Evolutionary conservation across 2,113 vertebrate species (phyloP).

Genomic region (Ictalurus furcatus): DNA sequence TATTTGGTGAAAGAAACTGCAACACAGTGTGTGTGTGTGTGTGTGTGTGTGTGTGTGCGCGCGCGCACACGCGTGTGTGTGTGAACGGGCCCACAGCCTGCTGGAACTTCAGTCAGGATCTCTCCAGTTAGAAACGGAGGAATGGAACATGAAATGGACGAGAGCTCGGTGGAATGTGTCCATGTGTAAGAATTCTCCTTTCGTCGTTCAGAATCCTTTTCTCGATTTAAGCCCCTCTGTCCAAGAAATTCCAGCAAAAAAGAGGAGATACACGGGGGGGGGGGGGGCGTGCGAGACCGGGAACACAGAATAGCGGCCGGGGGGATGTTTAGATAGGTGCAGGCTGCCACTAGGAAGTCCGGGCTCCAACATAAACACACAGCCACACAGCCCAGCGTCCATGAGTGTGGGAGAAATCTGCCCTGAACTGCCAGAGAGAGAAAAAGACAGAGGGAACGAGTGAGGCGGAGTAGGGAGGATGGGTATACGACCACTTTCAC

Average conservation of each 20-base stretch:
- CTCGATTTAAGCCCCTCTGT: conserved; percentile 13
- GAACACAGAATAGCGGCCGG: conserved; percentile 75
- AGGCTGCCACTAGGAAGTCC: conserved; percentile 84
- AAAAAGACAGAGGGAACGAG: conserved; percentile 59
- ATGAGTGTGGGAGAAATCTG: conserved; percentile 82
- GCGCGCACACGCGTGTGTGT: neutral
- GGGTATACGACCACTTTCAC: conserved; percentile 74
- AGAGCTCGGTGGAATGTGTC: conserved; percentile 41
- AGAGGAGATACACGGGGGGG: conserved; percentile 28
- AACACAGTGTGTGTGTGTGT: neutral
- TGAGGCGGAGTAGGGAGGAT: conserved; percentile 60
- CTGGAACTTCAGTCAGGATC: conserved; percentile 18
- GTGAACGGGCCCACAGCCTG: neutral
- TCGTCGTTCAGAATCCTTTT: conserved; percentile 27
- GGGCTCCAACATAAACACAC: conserved; percentile 81
- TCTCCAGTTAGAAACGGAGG: conserved; percentile 48
- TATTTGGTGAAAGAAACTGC: neutral
- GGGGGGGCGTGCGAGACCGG: conserved; percentile 65
- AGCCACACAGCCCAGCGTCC: conserved; percentile 78
- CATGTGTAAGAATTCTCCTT: conserved; percentile 53
- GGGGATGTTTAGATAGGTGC: conserved; percentile 85
- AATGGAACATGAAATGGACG: conserved; percentile 52
- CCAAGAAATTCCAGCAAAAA: conserved; percentile 51
- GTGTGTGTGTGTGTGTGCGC: conserved; percentile 4
- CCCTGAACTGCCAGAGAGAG: conserved; percentile 68